Evolutionary conservation across 2,113 vertebrate genomes (phyloP), one percentile per base, ranked within the genome.

Genomic region (Oceanodroma tethys): DNA sequence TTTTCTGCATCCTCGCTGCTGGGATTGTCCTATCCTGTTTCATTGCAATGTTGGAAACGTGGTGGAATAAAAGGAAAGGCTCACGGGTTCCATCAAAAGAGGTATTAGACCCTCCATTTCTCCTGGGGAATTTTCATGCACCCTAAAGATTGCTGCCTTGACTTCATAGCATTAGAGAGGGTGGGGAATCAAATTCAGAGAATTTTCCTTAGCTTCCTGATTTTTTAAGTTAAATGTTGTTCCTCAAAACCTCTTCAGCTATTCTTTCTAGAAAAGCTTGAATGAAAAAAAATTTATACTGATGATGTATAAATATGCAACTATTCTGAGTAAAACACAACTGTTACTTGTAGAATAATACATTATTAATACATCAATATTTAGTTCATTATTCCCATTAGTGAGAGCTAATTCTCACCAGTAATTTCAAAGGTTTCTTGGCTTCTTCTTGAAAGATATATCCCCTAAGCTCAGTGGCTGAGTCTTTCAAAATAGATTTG

Each of bases 41-140:
- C 96, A 99, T 99, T 96, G 99, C 99, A 94, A 99, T 99, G 98
- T 98, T 99, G 98, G 99, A 99, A 98, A 99, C 99, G 6, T 99
- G 99, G 99, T 99, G 99, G 99, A 99, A 98, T 96, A 98, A 99
- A 96, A 98, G 99, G 94, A 99, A 99, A 98, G 99, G 99, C 97
- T 99, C 99, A 74, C 98, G 99, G 55, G 99, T 99, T 94, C 99
- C 99, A 16, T 99, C 99, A 66, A 99, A 99, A 99, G 99, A 99
- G 99, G 99, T 99, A 99, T 98, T 98, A 97, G 97, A 96, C 47
- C 92, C 95, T 97, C 95, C 94, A 10, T 98, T 97, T 96, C 95
- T 96, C 92, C 81, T 96, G 96, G 95, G 95, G 60, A 94, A 82
- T 95, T 95, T 95, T 89, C 85, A 91, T 86, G 88, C 91, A 93